Base-by-base conservation (phyloP, 2,113 vertebrate species). In the Callospermophilus lateralis region DNA sequence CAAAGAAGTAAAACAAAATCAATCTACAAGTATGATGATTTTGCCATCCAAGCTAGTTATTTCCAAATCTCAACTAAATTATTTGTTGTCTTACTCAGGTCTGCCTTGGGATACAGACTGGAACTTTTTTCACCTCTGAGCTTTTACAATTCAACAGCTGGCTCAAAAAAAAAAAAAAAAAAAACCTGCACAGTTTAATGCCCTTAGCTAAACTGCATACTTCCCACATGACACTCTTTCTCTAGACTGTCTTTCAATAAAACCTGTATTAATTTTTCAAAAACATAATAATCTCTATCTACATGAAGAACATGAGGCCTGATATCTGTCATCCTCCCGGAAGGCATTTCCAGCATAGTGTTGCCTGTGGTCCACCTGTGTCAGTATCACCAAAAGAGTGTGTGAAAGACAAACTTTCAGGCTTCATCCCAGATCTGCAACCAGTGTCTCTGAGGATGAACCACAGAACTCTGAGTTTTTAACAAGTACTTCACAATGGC, bases 201-300 rank as follows among this genome's bases (percentile, higher is more conserved):
- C 8, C 34, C 48, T 55, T 55, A 90, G 76, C 51, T 65, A 9
- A 17, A 37, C 24, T 24, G 70, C 10, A 42, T 15, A 83, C 37
- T 79, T 89, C 45, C 53, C 37, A 78, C 48, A 48, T 80, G 30
- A 81, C 19, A 76, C 7, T 11, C 45, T 88, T 80, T 84, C 58
- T 67, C 53, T 74, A 84, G 76, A 90, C 28, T 73, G 39, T 72
- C 12, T 34, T 95, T 48, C 48, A 90, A 90, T 65, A 80, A 86
- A 96, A 63, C 3, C 3, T 20, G 8, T 20, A 79, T 28, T 84
- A n/a, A 65, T 90, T 61, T 39, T 68, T n/a, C n/a, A 77, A 77
- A 93, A 51, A 19, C 6, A 17, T 45, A 61, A 93, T 12, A 58
- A 42, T 76, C 37, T 68, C 55, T 28, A 74, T 7, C 4, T 51